Evolutionary conservation across 2,113 vertebrate species (phyloP), one percentile per base, ranked within the genome.

Genomic region (Lutjanus erythropterus): DNA sequence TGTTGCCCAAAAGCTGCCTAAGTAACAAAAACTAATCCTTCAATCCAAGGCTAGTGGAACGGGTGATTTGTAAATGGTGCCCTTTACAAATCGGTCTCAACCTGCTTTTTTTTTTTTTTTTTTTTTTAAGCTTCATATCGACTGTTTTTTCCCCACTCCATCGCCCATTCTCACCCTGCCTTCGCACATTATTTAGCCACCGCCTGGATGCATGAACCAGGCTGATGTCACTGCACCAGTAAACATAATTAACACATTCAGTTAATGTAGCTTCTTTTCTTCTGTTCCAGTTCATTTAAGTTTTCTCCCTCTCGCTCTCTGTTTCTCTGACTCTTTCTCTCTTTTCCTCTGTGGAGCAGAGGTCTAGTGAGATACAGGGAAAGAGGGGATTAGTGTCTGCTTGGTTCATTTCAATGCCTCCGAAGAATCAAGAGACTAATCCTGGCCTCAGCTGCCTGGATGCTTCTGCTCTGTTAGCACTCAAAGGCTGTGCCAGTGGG

Each of bases 21-120:
- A 96, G 94, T 95, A 96, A 96, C 94, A 93, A 75, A 93, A 89
- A 90, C 94, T 96, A 96, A 96, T 96, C 96, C 95, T 75, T 95
- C 95, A 95, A 96, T 96, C 95, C 94, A 81, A 81, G 93, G 90
- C 95, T 93, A 79, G 93, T 93, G 94, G 94, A 96, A 95, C 93
- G 94, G 95, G 94, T 92, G 94, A 96, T 96, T 96, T 97, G 95
- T 96, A 96, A 96, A 96, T 94, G 93, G 91, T 94, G 95, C 95
- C 95, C 95, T 96, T 96, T 96, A 96, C 96, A 96, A 96, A 97
- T 95, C 88, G 91, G 91, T 95, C 94, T 95, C 92, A 96, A 95
- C 94, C 93, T 95, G 84, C 71, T 85, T 89, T 82, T 80, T 85
- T 27, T 4, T 35, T 66, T 47, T 69, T 68, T 35, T 75, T 78